Evolutionary conservation across 2,888 invertebrate species (phyloP).

Genomic region (Meiosimyza decipiens): DNA sequence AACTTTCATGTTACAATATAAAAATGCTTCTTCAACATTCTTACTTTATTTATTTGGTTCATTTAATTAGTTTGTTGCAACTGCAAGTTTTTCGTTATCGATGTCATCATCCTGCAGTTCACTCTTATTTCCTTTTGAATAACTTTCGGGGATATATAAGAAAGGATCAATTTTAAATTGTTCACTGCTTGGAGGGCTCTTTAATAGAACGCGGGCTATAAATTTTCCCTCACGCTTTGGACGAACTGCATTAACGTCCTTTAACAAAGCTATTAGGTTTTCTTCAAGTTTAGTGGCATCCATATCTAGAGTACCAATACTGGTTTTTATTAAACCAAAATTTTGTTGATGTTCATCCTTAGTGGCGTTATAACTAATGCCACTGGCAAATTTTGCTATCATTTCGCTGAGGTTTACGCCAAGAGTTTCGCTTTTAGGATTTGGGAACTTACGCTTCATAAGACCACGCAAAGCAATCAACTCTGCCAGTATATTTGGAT

Average conservation of each 20-base stretch:
- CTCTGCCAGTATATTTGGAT: conserved; percentile 83
- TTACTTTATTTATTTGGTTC: conserved; percentile 46
- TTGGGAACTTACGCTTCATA: conserved; percentile 82
- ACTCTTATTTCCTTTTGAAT: conserved; percentile 38
- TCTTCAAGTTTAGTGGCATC: conserved; percentile 75
- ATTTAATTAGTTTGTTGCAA: conserved; percentile 39
- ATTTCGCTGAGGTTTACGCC: conserved; percentile 73
- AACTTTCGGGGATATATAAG: conserved; percentile 66
- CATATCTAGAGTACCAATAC: conserved; percentile 82
- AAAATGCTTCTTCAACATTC: conserved; percentile 40
- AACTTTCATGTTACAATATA: not conserved
- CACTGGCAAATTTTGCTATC: conserved; percentile 75
- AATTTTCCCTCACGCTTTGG: conserved; percentile 78
- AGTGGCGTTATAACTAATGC: conserved; percentile 75
- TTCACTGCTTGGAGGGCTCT: conserved; percentile 75
- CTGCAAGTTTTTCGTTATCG: conserved; percentile 38
- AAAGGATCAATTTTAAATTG: conserved; percentile 77
- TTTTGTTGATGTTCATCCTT: conserved; percentile 78
- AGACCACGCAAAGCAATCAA: conserved; percentile 80
- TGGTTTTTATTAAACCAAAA: conserved; percentile 75
- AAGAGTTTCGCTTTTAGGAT: conserved; percentile 74
- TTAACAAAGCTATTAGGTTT: conserved; percentile 76
- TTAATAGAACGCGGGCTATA: conserved; percentile 76
- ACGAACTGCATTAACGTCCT: conserved; percentile 73
- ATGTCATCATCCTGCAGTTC: conserved; percentile 26